Evolutionary conservation across 2,113 vertebrate genomes (phyloP).

Genomic region (Datnioides undecimradiatus): DNA sequence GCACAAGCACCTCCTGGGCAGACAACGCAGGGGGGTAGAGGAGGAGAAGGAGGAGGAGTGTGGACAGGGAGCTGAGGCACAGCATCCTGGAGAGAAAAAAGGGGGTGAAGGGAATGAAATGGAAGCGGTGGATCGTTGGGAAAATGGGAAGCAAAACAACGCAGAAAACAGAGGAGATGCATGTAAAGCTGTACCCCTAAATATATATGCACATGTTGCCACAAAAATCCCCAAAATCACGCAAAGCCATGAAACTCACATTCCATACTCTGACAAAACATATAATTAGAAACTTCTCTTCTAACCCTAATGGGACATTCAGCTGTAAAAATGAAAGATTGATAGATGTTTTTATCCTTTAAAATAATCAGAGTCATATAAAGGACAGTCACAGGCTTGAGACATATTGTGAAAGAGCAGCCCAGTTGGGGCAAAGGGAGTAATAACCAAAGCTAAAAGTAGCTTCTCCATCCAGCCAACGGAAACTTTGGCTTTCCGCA

Average conservation of each 20-base stretch:
- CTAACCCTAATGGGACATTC: constrained; percentile 63
- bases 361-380: constrained; percentile 60
- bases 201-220: constrained; percentile 59
- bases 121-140: background rate
- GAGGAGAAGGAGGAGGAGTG: constrained; percentile 60
- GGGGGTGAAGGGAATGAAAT: constrained; percentile 2
- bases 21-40: constrained; percentile 53
- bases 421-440: constrained; percentile 52
- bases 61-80: constrained; percentile 66
- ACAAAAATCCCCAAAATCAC: constrained; percentile 69
- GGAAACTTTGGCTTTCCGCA: constrained; percentile 77
- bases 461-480: constrained; percentile 67
- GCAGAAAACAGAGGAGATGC: constrained; percentile 15
- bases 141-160: background rate
- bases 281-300: constrained; percentile 76
- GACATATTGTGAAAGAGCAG: constrained; percentile 16
- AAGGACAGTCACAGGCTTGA: constrained; percentile 39
- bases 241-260: constrained; percentile 62
- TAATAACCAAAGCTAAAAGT: constrained; percentile 74
- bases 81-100: constrained; percentile 67
- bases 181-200: constrained; percentile 40
- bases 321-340: constrained; percentile 60
- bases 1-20: constrained; percentile 77
- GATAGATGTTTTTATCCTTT: constrained; percentile 55
- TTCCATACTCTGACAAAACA: constrained; percentile 65